A percentile compares a stretch with the other conserved stretches of the same genome.
These are phyloP conservation scores for Enteromius fasciolatus DNA, from an alignment of 2,797 vertebrate species.

Conservation along the genomic window DNA sequence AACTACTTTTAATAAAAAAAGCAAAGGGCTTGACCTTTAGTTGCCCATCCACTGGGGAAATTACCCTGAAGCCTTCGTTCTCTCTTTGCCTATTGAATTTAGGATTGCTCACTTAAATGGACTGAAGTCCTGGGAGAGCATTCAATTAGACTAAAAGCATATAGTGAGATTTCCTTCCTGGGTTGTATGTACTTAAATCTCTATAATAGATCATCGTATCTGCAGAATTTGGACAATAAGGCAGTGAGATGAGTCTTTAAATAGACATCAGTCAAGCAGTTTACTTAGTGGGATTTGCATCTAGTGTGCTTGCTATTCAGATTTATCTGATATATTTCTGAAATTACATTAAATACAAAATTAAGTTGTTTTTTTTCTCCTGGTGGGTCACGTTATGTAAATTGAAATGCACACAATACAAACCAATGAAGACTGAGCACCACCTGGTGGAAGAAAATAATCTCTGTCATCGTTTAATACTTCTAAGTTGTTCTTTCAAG, in stretches of 20 bases:
- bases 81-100: constrained; percentile 27
- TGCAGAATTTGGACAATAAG: not conserved
- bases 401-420: not conserved
- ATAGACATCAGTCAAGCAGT: constrained; percentile 10
- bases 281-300: not conserved
- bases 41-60: constrained; percentile 59
- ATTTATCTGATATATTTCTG: constrained; percentile 3
- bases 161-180: constrained; percentile 13
- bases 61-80: constrained; percentile 61
- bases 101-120: constrained; percentile 40
- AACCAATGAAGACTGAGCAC: constrained; percentile 34
- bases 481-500: not conserved
- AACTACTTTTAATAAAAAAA: constrained; percentile 29
- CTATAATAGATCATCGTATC: constrained; percentile 16
- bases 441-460: constrained; percentile 41
- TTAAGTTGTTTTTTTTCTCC: not conserved
- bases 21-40: constrained; percentile 66
- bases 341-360: not conserved
- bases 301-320: not conserved
- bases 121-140: constrained; percentile 20
- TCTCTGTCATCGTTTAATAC: not conserved
- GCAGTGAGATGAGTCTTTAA: not conserved
- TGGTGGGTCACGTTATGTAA: not conserved
- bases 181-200: constrained; percentile 19
- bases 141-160: constrained; percentile 46